These are phyloP conservation scores for Sialis lutaria DNA, from an alignment of 2,888 invertebrate genomes.

Conservation along the genomic window DNA sequence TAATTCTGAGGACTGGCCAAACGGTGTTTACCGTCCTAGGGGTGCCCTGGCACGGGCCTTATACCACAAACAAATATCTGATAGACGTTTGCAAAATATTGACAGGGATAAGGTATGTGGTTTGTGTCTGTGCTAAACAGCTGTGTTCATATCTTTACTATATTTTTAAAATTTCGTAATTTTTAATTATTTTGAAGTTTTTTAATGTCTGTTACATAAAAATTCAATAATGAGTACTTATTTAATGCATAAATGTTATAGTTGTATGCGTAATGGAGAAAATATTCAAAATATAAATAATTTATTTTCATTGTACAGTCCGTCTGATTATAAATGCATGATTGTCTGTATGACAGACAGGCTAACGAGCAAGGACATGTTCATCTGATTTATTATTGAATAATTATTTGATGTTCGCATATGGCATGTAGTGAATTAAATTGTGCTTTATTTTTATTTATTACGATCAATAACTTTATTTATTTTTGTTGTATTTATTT, in stretches of 20 bases:
- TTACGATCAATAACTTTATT: too few relatives aligned
- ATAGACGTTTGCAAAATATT: slow-evolving; percentile 44
- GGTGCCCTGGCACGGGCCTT: slow-evolving; percentile 53
- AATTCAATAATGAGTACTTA: not conserved
- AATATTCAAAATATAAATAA: too few relatives aligned
- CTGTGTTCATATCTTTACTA: not conserved
- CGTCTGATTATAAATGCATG: not conserved
- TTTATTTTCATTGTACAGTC: too few relatives aligned
- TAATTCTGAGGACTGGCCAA: not conserved
- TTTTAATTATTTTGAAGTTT: not conserved
- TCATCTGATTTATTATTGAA: too few relatives aligned
- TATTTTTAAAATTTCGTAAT: not conserved
- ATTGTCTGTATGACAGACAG: slow-evolving; percentile 1
- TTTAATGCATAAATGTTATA: too few relatives aligned
- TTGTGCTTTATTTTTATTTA: too few relatives aligned
- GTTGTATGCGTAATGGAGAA: too few relatives aligned
- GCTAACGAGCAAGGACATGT: slow-evolving; percentile 3
- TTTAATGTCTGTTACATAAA: not conserved
- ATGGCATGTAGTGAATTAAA: too few relatives aligned
- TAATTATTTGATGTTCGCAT: too few relatives aligned
- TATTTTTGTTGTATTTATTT: too few relatives aligned
- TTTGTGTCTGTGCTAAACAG: too few relatives aligned
- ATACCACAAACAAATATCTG: slow-evolving; percentile 54
- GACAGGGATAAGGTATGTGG: slow-evolving; percentile 45
- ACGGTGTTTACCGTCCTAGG: slow-evolving; percentile 36